Evolutionary conservation across 1,140 invertebrate species (phyloP).

Genomic region (Schmidtea mediterranea): DNA sequence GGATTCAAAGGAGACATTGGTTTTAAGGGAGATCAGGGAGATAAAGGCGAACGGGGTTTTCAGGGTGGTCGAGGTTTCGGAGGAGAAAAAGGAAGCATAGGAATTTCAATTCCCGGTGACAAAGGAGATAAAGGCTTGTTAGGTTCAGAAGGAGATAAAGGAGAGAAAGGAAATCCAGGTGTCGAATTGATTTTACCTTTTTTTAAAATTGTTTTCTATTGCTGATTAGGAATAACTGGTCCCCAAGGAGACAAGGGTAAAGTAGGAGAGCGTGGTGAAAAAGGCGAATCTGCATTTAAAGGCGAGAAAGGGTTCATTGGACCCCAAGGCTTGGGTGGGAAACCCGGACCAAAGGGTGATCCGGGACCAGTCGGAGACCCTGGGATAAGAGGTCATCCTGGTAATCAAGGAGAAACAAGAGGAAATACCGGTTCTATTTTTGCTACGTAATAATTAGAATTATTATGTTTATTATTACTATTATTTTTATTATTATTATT

Average conservation of each 20-base stretch:
- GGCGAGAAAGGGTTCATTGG: conserved; percentile 12
- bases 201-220: too few relatives aligned
- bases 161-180: conserved; percentile 10
- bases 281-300: conserved; percentile 9
- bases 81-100: neutral
- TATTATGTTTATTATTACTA: neutral
- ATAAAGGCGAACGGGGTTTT: conserved; percentile 30
- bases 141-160: conserved; percentile 3
- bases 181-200: too few relatives aligned
- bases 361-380: conserved; percentile 31
- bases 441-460: neutral
- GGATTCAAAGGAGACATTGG: conserved; percentile 12
- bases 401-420: conserved; percentile 17
- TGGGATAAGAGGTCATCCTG: conserved; percentile 32
- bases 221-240: neutral
- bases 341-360: conserved; percentile 17
- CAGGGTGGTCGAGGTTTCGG: neutral
- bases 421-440: conserved; percentile 37
- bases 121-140: conserved; percentile 30
- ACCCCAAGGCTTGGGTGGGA: conserved; percentile 34
- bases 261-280: conserved; percentile 11
- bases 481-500: neutral
- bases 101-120: conserved; percentile 5
- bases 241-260: conserved; percentile 1
- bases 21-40: conserved; percentile 7